Evolutionary conservation across 2,113 vertebrate species (phyloP).

Genomic region (Thunnus maccoyii): DNA sequence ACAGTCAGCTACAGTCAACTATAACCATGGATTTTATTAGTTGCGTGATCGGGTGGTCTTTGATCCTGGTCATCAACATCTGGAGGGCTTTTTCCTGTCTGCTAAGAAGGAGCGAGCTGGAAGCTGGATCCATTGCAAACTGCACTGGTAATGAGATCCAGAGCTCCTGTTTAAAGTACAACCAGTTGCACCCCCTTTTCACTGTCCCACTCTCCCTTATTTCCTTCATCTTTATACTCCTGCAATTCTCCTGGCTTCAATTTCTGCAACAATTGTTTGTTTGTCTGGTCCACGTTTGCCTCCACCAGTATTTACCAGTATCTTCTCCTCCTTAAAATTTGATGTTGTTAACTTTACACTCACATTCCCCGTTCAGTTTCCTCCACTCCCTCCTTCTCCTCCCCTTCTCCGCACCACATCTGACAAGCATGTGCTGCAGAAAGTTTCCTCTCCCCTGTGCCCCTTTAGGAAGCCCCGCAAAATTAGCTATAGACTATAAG

Average conservation of each 20-base stretch:
- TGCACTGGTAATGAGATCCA: constrained; percentile 80
- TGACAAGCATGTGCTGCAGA: constrained; percentile 84
- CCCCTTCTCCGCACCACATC: constrained; percentile 74
- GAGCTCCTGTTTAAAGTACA: constrained; percentile 69
- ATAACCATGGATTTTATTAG: constrained; percentile 46
- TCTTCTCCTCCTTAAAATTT: constrained; percentile 10
- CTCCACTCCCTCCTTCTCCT: constrained; percentile 36
- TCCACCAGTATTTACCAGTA: not conserved
- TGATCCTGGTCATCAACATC: constrained; percentile 68
- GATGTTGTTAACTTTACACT: constrained; percentile 24
- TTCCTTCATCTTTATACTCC: constrained; percentile 24
- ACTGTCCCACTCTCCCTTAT: constrained; percentile 8
- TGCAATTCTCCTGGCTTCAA: not conserved
- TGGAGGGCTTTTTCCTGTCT: constrained; percentile 70
- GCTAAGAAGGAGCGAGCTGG: constrained; percentile 36
- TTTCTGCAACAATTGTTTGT: constrained; percentile 11
- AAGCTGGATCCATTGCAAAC: constrained; percentile 53
- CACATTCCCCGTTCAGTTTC: constrained; percentile 10
- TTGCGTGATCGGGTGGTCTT: constrained; percentile 41
- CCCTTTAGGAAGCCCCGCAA: constrained; percentile 76
- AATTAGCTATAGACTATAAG: constrained; percentile 60
- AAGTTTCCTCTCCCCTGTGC: constrained; percentile 79
- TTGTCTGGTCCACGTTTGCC: not conserved
- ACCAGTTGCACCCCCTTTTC: constrained; percentile 24
- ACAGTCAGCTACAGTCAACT: not conserved